phyloP scores from a whole-genome alignment of 2,888 invertebrate species.

The Callimorpha dominula region DNA sequence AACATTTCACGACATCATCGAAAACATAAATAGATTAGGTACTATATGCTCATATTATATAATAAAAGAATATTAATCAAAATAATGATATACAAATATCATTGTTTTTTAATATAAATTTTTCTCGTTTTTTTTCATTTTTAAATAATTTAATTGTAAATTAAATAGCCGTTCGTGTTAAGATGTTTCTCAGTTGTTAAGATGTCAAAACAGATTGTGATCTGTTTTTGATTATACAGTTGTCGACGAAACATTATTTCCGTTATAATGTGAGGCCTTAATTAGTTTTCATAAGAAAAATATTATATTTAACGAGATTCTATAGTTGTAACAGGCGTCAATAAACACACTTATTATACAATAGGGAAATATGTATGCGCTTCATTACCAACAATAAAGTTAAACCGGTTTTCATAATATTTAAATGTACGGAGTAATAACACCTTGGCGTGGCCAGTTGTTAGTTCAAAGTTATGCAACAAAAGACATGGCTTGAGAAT shows the following conservation, averaged over 20 bases:
- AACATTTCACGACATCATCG: not conserved
- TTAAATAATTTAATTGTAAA: too few relatives aligned
- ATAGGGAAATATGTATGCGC: conserved; percentile 32
- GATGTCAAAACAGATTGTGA: not conserved
- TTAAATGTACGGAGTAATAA: conserved; percentile 22
- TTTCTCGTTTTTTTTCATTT: too few relatives aligned
- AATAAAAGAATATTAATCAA: not conserved
- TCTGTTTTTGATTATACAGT: not conserved
- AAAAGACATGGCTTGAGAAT: not conserved
- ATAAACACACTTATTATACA: conserved; percentile 30
- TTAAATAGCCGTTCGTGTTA: too few relatives aligned
- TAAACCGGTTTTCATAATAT: conserved; percentile 22
- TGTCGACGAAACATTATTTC: not conserved
- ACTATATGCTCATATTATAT: not conserved
- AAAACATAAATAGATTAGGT: not conserved
- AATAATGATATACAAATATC: not conserved
- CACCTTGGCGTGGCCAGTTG: conserved; percentile 5
- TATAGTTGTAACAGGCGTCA: conserved; percentile 31
- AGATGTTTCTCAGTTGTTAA: not conserved
- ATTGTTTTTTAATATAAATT: not conserved
- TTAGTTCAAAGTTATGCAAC: not conserved
- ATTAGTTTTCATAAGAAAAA: conserved; percentile 33
- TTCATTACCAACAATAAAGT: conserved; percentile 14
- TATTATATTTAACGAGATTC: conserved; percentile 44
- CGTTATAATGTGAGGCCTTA: conserved; percentile 36